These are phyloP conservation scores for Spongilla lacustris DNA, from an alignment of 37 sponge, comb jelly and placozoan species.

Conservation along the genomic window DNA sequence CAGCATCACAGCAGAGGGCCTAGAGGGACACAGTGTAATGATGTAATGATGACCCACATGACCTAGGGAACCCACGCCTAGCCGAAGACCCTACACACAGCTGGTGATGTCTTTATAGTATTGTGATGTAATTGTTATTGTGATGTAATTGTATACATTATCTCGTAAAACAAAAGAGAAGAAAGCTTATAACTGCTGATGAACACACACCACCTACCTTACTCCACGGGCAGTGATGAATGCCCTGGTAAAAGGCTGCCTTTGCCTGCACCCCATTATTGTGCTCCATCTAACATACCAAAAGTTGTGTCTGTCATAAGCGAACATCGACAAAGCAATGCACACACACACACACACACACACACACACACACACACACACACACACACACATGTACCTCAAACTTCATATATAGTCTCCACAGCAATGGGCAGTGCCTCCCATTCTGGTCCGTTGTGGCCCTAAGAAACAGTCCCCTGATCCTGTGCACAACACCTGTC, in stretches of 20 bases:
- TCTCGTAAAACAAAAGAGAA: no score
- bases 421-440: constrained; percentile 65
- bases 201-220: constrained; percentile 55
- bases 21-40: constrained; percentile 17
- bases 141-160: no score
- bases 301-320: neutral
- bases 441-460: constrained; percentile 40
- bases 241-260: constrained; percentile 81
- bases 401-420: constrained; percentile 78
- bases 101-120: no score
- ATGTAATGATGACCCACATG: no score
- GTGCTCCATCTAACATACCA: constrained; percentile 37
- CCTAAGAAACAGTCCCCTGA: constrained; percentile 59
- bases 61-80: no score
- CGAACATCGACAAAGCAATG: neutral
- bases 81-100: no score
- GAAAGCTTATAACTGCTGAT: neutral
- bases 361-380: constrained; percentile 3
- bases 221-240: constrained; percentile 84
- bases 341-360: neutral
- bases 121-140: no score
- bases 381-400: constrained; percentile 56
- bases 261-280: constrained; percentile 26
- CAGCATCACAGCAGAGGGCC: constrained; percentile 80
- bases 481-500: constrained; percentile 51